phyloP scores from a whole-genome alignment of 2,888 invertebrate genomes.

The Tryphoninae sp. region DNA sequence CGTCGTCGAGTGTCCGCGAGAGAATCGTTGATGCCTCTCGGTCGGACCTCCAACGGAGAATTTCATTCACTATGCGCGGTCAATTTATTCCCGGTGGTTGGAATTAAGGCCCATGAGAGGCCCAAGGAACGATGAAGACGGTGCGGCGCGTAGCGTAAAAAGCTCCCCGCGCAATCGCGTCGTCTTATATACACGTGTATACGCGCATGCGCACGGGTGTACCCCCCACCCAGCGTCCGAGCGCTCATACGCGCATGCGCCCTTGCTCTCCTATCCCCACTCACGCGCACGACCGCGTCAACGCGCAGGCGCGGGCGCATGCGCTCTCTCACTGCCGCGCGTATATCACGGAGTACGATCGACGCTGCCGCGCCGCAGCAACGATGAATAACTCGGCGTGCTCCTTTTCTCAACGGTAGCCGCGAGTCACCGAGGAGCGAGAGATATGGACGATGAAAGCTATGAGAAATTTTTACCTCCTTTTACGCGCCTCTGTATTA shows the following conservation, averaged over 20 bases:
- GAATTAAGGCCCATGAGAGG: slow-evolving; percentile 53
- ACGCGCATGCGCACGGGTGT: background rate
- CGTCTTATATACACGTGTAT: slow-evolving; percentile 11
- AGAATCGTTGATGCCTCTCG: slow-evolving; percentile 36
- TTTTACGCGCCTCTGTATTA: slow-evolving; percentile 49
- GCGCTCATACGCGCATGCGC: too few relatives aligned
- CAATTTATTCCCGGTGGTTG: slow-evolving; percentile 64
- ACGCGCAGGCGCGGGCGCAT: too few relatives aligned
- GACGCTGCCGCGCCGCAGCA: slow-evolving; percentile 62
- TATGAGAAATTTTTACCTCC: slow-evolving; percentile 57
- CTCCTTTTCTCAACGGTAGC: slow-evolving; percentile 72
- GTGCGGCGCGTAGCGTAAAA: slow-evolving; percentile 48
- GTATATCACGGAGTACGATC: slow-evolving; percentile 44
- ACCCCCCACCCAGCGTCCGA: too few relatives aligned
- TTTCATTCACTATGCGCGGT: slow-evolving; percentile 70
- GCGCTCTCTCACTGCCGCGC: too few relatives aligned
- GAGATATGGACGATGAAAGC: slow-evolving; percentile 57
- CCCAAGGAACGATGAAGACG: slow-evolving; percentile 49
- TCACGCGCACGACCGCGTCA: too few relatives aligned
- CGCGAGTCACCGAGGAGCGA: slow-evolving; percentile 1
- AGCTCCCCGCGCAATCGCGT: slow-evolving; percentile 50
- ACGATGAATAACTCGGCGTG: slow-evolving; percentile 64
- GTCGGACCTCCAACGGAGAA: slow-evolving; percentile 77
- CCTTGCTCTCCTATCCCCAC: too few relatives aligned
- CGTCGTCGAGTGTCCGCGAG: slow-evolving; percentile 71